These are phyloP conservation scores for Nyctereutes procyonoides DNA, from an alignment of 2,113 vertebrate species.

Conservation along the genomic window DNA sequence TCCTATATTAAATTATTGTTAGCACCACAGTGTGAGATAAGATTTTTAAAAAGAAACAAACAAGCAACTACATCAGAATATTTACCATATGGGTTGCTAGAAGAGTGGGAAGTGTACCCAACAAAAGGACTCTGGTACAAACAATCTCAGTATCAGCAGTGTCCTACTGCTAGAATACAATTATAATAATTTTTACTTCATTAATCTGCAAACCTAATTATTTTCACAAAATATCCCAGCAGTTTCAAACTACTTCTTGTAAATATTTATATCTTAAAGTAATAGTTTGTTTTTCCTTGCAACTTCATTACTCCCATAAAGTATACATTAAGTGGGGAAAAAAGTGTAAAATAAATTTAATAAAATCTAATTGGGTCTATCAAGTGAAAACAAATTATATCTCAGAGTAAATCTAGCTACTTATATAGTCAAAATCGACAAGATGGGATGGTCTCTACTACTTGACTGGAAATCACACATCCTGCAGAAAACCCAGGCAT, in stretches of 20 bases:
- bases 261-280: slow-evolving; percentile 65
- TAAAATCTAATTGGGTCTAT: slow-evolving; percentile 56
- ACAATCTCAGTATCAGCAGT: neutral
- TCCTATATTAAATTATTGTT: neutral
- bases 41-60: neutral
- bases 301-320: slow-evolving; percentile 58
- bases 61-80: neutral
- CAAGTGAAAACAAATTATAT: slow-evolving; percentile 59
- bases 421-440: neutral
- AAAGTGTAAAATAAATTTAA: slow-evolving; percentile 53
- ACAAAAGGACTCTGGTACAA: slow-evolving; percentile 16
- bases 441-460: neutral
- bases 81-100: neutral
- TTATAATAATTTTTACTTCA: slow-evolving; percentile 66
- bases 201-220: slow-evolving; percentile 73
- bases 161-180: slow-evolving; percentile 51
- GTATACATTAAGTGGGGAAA: slow-evolving; percentile 16
- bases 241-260: slow-evolving; percentile 56
- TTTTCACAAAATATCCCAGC: slow-evolving; percentile 60
- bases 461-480: neutral
- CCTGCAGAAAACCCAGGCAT: neutral
- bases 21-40: neutral
- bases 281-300: slow-evolving; percentile 29
- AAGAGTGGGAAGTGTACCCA: neutral
- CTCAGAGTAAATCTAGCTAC: neutral